Evolutionary conservation across 1,140 invertebrate species (phyloP), one percentile per base, ranked within the genome.

Genomic region (Oreohelix idahoensis): DNA sequence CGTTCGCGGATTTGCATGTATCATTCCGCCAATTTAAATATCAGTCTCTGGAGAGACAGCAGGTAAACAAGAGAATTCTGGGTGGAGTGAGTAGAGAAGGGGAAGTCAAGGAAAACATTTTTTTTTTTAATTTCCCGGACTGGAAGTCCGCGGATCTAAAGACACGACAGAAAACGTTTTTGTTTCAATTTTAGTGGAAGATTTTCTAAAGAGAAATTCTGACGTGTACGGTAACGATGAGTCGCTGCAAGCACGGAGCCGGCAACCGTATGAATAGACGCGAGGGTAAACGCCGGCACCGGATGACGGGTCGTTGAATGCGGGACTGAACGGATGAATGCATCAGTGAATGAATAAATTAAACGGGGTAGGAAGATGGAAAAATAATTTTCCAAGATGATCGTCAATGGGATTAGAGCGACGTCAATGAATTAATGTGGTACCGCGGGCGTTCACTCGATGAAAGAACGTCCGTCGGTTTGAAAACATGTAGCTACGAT

Each of bases 361-460:
- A 66, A 66, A 66, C 63, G 63, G 63, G 63, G 1, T 32, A 32
- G 0, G n/a, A 66, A 66, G 29, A 66, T 66, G 63, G 63, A 32
- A 32, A 32, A 66, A 66, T 66, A 66, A 66, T 66, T 66, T 66
- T 66, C n/a, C 63, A 66, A 66, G 63, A 66, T 66, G 63, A 66
- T 8, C 63, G 63, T 13, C 8, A 66, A 32, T 2, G 29, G 63
- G 63, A 66, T 66, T 66, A 66, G 63, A 66, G n/a, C 8, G 29
- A 66, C n/a, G 63, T n/a, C 20, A 32, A 2, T 66, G 63, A 66
- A 66, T 66, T 11, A 26, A 36, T 5, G 36, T 58, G 51, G 42
- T 36, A 17, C 17, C 0, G 49, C 35, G 38, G 77, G 32, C 2
- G 51, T 32, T 38, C 17, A 26, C 20, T 11, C 10, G 32, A 58